phyloP scores from a whole-genome alignment of 2,113 vertebrate species.

The Suncus etruscus region DNA sequence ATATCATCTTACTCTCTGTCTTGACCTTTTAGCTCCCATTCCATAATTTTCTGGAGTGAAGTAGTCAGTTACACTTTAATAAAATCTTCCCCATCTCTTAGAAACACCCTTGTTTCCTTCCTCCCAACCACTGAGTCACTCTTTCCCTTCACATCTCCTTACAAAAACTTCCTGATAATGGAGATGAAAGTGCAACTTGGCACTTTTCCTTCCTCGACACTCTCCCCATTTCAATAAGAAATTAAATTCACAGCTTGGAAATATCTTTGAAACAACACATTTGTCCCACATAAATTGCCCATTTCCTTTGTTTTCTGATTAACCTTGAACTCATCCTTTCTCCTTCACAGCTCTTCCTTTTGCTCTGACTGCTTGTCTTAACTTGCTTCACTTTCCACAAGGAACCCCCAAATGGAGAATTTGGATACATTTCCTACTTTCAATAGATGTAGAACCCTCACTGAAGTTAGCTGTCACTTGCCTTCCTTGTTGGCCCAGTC shows the following conservation, averaged over 20 bases:
- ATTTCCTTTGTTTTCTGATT: neutral
- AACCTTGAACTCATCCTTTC: neutral
- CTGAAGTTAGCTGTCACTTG: neutral
- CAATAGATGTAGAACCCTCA: neutral
- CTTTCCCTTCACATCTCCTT: conserved; percentile 57
- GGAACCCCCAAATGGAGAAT: neutral
- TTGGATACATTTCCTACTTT: conserved; percentile 2
- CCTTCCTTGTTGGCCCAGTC: neutral
- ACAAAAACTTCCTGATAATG: neutral
- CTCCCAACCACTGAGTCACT: conserved; percentile 67
- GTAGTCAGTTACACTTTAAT: neutral
- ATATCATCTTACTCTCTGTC: neutral
- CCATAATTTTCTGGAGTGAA: conserved; percentile 37
- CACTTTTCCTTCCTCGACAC: neutral
- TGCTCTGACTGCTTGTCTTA: neutral
- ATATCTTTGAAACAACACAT: neutral
- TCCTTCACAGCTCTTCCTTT: neutral
- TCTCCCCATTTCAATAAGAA: conserved; percentile 20
- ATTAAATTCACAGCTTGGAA: conserved; percentile 51
- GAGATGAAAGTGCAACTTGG: conserved; percentile 41
- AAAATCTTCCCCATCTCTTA: conserved; percentile 54
- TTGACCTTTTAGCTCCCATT: conserved; percentile 36
- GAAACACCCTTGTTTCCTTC: conserved; percentile 52
- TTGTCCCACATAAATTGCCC: neutral
- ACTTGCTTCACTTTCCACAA: neutral